Conservation (phyloP, 2,113 vertebrate species). For the Amphiprion percula region DNA sequence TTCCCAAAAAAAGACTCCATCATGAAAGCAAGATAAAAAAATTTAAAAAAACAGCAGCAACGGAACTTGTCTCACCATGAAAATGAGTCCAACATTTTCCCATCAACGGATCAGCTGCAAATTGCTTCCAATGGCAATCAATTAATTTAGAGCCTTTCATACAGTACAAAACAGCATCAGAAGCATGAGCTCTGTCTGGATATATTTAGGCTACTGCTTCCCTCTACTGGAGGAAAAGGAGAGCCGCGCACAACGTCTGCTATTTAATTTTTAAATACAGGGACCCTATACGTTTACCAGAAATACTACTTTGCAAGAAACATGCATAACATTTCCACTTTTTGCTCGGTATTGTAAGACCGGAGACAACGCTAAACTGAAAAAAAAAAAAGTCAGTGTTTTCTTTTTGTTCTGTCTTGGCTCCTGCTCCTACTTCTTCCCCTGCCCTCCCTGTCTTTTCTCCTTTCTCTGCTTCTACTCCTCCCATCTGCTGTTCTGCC, state of each 20-base stretch:
- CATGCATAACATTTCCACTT: not conserved
- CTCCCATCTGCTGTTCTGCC: slow-evolving; percentile 79
- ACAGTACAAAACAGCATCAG: slow-evolving; percentile 14
- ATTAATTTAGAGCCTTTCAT: slow-evolving; percentile 49
- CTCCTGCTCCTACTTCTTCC: slow-evolving; percentile 63
- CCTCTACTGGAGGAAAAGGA: slow-evolving; percentile 71
- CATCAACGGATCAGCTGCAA: slow-evolving; percentile 52
- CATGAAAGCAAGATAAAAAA: not conserved
- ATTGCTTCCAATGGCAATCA: slow-evolving; percentile 55
- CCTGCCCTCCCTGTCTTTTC: slow-evolving; percentile 63
- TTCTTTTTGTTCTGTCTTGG: slow-evolving; percentile 50
- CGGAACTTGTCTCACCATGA: slow-evolving; percentile 24
- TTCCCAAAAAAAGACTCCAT: not conserved
- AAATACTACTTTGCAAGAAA: not conserved
- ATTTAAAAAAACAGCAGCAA: not conserved
- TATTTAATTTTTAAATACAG: not conserved
- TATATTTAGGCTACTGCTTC: slow-evolving; percentile 66
- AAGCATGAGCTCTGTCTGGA: not conserved
- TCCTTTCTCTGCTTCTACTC: slow-evolving; percentile 76
- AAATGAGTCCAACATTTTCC: slow-evolving; percentile 51
- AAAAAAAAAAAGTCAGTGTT: slow-evolving; percentile 36
- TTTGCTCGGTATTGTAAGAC: not conserved
- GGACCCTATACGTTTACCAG: not conserved
- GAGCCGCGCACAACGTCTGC: not conserved
- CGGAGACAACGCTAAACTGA: not conserved